phyloP scores from a whole-genome alignment of 1,140 invertebrate genomes.

The Drosophila repletoides region DNA sequence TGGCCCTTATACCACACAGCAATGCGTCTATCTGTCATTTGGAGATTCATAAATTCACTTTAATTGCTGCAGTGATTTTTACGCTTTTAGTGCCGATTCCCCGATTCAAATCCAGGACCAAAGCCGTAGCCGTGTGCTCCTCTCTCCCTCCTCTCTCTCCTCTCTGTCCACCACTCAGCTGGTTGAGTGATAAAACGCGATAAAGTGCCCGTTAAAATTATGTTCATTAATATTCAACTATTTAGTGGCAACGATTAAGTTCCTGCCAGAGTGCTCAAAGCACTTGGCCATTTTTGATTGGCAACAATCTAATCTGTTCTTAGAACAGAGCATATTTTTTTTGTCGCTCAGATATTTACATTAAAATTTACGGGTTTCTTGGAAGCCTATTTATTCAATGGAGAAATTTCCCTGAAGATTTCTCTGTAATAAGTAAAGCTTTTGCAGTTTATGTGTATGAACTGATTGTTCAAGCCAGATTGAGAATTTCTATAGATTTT shows the following conservation, averaged over 20 bases:
- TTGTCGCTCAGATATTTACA: neutral
- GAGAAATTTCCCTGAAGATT: no score
- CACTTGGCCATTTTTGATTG: slow-evolving; percentile 31
- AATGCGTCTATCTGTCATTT: slow-evolving; percentile 53
- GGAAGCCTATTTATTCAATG: no score
- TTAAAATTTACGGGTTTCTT: neutral
- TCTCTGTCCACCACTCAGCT: no score
- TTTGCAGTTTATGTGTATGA: no score
- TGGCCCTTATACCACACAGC: slow-evolving; percentile 30
- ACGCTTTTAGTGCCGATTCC: slow-evolving; percentile 36
- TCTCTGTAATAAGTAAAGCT: no score
- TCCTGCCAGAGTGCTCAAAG: neutral
- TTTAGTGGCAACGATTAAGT: slow-evolving; percentile 59
- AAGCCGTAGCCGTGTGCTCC: slow-evolving; percentile 50
- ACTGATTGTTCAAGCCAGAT: no score
- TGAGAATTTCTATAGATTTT: no score
- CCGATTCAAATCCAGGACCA: neutral
- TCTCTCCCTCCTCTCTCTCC: no score
- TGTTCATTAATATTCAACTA: slow-evolving; percentile 78
- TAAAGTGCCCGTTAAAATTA: slow-evolving; percentile 64
- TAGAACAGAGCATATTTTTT: slow-evolving; percentile 1
- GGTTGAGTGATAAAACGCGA: slow-evolving; percentile 53
- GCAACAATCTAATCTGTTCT: neutral
- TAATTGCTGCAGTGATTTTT: slow-evolving; percentile 78
- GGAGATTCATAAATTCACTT: slow-evolving; percentile 75